Conservation (phyloP, 2,797 vertebrate genomes). For the Pterois miles region DNA sequence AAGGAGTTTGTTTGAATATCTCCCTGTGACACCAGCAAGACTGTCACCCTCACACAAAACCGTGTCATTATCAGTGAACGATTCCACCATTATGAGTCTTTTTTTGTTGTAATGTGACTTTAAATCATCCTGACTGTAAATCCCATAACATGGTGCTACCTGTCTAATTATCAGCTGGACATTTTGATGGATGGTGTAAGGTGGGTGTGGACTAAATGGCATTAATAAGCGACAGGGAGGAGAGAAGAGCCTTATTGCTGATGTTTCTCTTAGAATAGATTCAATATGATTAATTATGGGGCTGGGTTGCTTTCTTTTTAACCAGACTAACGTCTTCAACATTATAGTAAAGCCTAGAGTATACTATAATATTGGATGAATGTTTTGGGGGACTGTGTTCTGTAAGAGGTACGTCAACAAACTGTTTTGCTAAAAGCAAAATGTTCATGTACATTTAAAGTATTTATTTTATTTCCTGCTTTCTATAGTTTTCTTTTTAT, state of each 20-base stretch:
- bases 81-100: neutral
- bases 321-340: slow-evolving; percentile 32
- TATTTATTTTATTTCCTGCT: slow-evolving; percentile 67
- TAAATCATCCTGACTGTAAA: slow-evolving; percentile 26
- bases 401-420: slow-evolving; percentile 21
- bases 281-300: slow-evolving; percentile 10
- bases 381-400: slow-evolving; percentile 22
- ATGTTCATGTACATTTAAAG: slow-evolving; percentile 31
- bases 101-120: slow-evolving; percentile 26
- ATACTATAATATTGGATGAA: neutral
- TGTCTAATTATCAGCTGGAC: slow-evolving; percentile 12
- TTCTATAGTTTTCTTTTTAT: slow-evolving; percentile 36
- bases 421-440: slow-evolving; percentile 30
- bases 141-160: slow-evolving; percentile 24
- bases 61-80: neutral
- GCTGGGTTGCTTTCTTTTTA: slow-evolving; percentile 4
- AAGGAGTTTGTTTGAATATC: slow-evolving; percentile 8
- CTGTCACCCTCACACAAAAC: neutral
- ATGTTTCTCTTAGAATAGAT: slow-evolving; percentile 35
- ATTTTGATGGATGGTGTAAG: slow-evolving; percentile 1
- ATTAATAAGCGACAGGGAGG: slow-evolving; percentile 21
- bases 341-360: slow-evolving; percentile 17
- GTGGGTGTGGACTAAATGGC: slow-evolving; percentile 28
- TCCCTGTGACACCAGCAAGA: slow-evolving; percentile 1
- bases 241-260: slow-evolving; percentile 22